These are phyloP conservation scores for Embiotoca jacksoni DNA, from an alignment of 2,113 vertebrate species.

Conservation along the genomic window DNA sequence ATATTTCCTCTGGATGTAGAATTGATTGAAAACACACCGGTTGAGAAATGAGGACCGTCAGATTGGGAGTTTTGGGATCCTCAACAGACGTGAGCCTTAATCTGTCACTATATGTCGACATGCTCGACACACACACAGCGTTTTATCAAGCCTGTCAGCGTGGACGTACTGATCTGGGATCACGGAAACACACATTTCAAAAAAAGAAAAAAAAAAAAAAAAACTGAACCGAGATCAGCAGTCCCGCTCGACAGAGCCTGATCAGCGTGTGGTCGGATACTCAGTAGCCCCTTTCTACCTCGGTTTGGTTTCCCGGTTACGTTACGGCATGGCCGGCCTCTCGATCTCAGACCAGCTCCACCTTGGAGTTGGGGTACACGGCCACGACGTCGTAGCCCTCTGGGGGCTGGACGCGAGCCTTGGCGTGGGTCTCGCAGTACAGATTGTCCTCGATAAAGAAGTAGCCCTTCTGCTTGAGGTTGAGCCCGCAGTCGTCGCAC, in stretches of 20 bases:
- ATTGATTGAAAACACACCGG: constrained; percentile 25
- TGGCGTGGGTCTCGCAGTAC: constrained; percentile 96
- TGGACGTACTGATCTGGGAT: constrained; percentile 51
- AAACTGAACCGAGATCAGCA: constrained; percentile 47
- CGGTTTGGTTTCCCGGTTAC: constrained; percentile 33
- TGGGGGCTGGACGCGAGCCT: constrained; percentile 93
- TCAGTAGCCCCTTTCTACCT: constrained; percentile 40
- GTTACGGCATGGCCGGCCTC: background rate
- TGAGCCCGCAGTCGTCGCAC: constrained; percentile 94
- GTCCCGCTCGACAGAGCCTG: constrained; percentile 43
- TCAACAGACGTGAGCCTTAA: constrained; percentile 3
- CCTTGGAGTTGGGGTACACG: constrained; percentile 97
- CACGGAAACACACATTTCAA: constrained; percentile 15
- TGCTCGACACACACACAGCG: constrained; percentile 24
- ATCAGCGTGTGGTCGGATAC: constrained; percentile 29
- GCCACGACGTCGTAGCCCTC: constrained; percentile 99
- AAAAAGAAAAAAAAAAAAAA: constrained; percentile 21
- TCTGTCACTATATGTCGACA: constrained; percentile 41
- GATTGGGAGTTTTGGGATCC: constrained; percentile 18
- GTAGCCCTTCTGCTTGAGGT: constrained; percentile 96
- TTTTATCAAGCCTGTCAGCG: constrained; percentile 41
- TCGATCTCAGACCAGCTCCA: constrained; percentile 89
- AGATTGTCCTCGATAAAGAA: constrained; percentile 98
- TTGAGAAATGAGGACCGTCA: constrained; percentile 22
- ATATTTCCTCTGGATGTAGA: background rate